phyloP scores from a whole-genome alignment of 2,797 vertebrate genomes.

The Onychomys torridus region DNA sequence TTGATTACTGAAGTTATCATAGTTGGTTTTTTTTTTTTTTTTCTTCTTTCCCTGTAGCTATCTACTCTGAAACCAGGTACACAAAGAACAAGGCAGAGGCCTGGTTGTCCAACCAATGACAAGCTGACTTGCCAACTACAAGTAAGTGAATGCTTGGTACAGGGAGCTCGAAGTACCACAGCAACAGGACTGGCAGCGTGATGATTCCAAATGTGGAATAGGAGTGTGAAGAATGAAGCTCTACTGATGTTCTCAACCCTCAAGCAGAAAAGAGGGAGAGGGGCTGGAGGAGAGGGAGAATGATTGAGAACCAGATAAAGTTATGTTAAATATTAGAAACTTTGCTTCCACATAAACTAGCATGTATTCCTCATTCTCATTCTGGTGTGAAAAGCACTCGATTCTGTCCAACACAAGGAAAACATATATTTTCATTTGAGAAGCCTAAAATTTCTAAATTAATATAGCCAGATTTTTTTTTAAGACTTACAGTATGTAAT shows the following conservation, averaged over 20 bases:
- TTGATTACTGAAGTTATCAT: constrained; percentile 68
- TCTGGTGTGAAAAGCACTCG: constrained; percentile 35
- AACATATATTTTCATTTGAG: neutral
- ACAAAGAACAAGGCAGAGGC: neutral
- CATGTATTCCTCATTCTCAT: neutral
- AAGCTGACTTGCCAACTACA: neutral
- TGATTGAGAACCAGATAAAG: neutral
- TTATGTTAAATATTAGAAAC: constrained; percentile 32
- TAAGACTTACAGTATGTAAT: neutral
- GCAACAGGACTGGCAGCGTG: neutral
- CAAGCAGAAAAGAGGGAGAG: too few relatives aligned
- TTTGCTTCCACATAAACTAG: constrained; percentile 10
- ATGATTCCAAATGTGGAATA: neutral
- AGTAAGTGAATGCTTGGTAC: neutral
- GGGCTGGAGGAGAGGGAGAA: neutral
- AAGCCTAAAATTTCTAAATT: constrained; percentile 8
- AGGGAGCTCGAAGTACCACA: neutral
- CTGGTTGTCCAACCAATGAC: constrained; percentile 10
- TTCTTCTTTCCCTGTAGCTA: constrained; percentile 3
- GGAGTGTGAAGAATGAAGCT: neutral
- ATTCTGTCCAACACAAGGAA: constrained; percentile 36
- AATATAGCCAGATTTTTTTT: constrained; percentile 23
- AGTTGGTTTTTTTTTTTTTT: neutral
- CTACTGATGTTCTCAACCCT: neutral
- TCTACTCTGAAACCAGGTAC: constrained; percentile 47